phyloP scores from a whole-genome alignment of 2,888 invertebrate genomes.

The Galeruca laticollis region DNA sequence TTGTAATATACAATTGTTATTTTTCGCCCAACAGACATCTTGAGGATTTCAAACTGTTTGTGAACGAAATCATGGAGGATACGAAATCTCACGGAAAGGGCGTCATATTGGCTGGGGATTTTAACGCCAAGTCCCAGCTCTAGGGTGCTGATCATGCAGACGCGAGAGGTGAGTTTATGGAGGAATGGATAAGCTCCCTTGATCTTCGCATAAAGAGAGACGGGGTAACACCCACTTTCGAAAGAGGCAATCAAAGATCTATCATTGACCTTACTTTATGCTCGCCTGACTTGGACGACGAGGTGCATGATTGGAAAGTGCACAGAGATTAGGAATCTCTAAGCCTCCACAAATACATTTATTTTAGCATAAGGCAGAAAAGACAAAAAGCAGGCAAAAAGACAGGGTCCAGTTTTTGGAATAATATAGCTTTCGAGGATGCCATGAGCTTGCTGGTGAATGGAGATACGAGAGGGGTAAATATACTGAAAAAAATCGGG shows the following conservation, averaged over 20 bases:
- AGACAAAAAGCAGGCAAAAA: background rate
- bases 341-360: background rate
- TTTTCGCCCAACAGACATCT: background rate
- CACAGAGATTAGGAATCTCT: constrained; percentile 4
- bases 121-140: background rate
- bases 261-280: background rate
- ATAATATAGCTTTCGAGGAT: background rate
- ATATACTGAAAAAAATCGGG: background rate
- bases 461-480: background rate
- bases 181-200: constrained; percentile 1
- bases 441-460: background rate
- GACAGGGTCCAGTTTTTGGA: constrained; percentile 2
- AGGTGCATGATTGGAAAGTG: background rate
- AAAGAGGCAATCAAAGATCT: constrained; percentile 8
- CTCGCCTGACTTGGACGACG: background rate
- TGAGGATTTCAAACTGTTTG: background rate
- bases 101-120: background rate
- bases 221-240: constrained; percentile 10
- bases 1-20: constrained; percentile 1
- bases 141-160: background rate
- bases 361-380: background rate
- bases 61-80: background rate
- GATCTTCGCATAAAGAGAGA: background rate
- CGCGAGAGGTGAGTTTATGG: constrained; percentile 7
- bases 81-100: background rate